A percentile compares a stretch with the other conserved stretches of the same genome.
These are phyloP conservation scores for Hyperopisus bebe DNA, from an alignment of 2,113 vertebrate genomes.

Conservation along the genomic window DNA sequence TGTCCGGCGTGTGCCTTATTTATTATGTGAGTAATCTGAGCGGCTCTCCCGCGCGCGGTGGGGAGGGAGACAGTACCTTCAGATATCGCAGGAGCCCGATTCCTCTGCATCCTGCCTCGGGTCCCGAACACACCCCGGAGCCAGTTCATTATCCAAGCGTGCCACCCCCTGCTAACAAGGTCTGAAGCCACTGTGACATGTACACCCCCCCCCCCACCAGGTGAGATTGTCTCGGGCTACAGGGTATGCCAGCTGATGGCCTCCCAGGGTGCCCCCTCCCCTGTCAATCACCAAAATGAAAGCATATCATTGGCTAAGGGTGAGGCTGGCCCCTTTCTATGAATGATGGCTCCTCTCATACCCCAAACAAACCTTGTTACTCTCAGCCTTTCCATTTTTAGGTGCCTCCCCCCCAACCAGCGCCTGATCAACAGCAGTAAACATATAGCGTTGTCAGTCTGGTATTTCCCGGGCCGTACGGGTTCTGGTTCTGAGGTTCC, in stretches of 20 bases:
- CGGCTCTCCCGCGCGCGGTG: too few species aligned
- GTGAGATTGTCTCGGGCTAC: too few species aligned
- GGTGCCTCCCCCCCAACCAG: background rate
- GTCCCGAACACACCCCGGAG: too few species aligned
- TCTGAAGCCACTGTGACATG: background rate
- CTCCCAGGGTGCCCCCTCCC: background rate
- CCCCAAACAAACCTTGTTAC: background rate
- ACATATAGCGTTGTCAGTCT: background rate
- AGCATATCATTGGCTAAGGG: background rate
- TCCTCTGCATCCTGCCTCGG: too few species aligned
- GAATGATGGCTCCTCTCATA: background rate
- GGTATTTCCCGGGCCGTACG: background rate
- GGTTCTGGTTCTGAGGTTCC: slow-evolving; percentile 36
- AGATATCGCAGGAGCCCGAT: too few species aligned
- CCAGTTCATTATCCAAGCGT: slow-evolving; percentile 18
- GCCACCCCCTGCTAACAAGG: background rate
- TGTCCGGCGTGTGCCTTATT: background rate
- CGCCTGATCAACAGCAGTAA: background rate
- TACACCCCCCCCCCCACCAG: background rate
- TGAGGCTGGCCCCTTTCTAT: background rate
- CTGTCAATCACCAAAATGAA: background rate
- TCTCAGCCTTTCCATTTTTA: background rate
- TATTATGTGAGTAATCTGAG: too few species aligned
- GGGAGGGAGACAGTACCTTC: too few species aligned
- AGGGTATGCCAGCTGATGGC: background rate